Base-by-base conservation (phyloP, 1,140 invertebrate species). In the Luehdorfia chinensis region DNA sequence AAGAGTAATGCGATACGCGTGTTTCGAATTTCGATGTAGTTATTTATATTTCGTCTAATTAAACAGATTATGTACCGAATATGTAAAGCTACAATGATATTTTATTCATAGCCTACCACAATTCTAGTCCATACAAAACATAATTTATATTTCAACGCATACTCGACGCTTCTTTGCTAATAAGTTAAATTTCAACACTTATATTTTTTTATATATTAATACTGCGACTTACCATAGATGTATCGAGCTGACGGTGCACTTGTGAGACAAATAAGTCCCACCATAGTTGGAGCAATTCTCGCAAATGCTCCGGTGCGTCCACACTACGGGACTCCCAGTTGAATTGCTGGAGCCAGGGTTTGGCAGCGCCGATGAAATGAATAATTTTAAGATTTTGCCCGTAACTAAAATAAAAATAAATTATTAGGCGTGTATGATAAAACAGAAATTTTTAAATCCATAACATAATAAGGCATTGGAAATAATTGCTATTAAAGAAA, bases 351-450 rank as follows among this genome's bases (percentile, higher is more conserved):
- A 93, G 89, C 98, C 98, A 99, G 4, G 98, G 98, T 87, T 99
- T 99, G 32, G 93, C 88, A 28, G 92, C 90, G 18, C 98, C 98
- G 65, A 99, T 96, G 79, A 99, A 99, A 89, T 99, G 98, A 59
- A 98, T 94, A 70, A 99, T 98, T 88, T 98, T 98, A 6, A 98
- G 93, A 67, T 96, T 90, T 55, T 92, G 89, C 43, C 96, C 96
- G 87, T 94, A 99, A 72, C 97, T 99, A 8, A 6, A n/a, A n/a
- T n/a, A n/a, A n/a, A n/a, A n/a, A n/a, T n/a, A n/a, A n/a, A n/a
- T n/a, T n/a, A n/a, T n/a, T n/a, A n/a, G n/a, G n/a, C n/a, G n/a
- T n/a, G n/a, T n/a, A n/a, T n/a, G n/a, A n/a, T n/a, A n/a, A n/a
- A n/a, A n/a, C n/a, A n/a, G n/a, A n/a, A n/a, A n/a, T n/a, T n/a